A percentile compares a stretch with the other conserved stretches of the same genome.
These are phyloP conservation scores for Vidua chalybeata DNA, from an alignment of 2,113 vertebrate species.

Conservation along the genomic window DNA sequence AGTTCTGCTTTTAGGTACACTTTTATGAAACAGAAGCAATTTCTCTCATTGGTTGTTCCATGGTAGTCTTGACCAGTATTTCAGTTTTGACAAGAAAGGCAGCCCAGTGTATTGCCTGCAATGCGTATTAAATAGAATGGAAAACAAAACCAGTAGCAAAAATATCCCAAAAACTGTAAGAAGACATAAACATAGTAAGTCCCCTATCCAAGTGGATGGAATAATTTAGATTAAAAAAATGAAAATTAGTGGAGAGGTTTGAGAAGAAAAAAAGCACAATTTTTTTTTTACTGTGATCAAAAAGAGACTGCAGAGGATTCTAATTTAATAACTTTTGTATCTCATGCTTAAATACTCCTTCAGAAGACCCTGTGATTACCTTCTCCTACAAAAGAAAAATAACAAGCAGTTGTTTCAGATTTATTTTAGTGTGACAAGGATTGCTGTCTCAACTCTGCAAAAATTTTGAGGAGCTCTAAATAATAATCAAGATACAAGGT, in stretches of 20 bases:
- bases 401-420: background rate
- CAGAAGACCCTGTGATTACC: background rate
- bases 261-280: background rate
- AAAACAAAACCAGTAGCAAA: background rate
- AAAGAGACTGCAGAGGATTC: background rate
- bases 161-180: background rate
- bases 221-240: background rate
- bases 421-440: background rate
- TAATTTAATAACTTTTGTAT: background rate
- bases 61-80: background rate
- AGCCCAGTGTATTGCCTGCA: background rate
- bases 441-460: background rate
- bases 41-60: background rate
- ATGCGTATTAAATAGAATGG: background rate
- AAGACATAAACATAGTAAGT: background rate
- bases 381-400: background rate
- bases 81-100: background rate
- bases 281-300: background rate
- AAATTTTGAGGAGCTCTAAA: background rate
- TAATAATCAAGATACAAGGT: background rate
- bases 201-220: background rate
- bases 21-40: background rate
- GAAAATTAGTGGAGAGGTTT: rapidly evolving
- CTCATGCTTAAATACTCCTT: background rate
- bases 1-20: background rate